phyloP scores from a whole-genome alignment of 2,797 vertebrate species.

The Tamandua tetradactyla region DNA sequence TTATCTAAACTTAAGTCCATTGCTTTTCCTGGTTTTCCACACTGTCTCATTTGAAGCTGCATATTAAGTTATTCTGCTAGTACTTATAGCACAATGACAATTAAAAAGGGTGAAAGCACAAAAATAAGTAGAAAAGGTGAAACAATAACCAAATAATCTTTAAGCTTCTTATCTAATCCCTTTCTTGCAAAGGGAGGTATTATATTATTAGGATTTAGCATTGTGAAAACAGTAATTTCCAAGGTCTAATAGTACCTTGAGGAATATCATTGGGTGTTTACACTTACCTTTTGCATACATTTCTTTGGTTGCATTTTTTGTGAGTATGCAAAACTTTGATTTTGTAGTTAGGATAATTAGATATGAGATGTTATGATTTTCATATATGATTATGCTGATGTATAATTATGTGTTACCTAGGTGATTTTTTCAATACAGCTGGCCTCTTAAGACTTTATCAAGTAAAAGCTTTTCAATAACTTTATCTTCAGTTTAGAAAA shows the following conservation, averaged over 20 bases:
- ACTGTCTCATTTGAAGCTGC: background rate
- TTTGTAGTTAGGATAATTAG: slow-evolving; percentile 15
- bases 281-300: background rate
- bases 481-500: slow-evolving; percentile 48
- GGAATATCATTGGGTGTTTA: background rate
- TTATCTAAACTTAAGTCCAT: background rate
- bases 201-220: slow-evolving; percentile 23
- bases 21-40: background rate
- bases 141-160: background rate
- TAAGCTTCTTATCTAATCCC: background rate
- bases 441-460: background rate
- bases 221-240: slow-evolving; percentile 44
- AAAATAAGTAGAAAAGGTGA: background rate
- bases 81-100: background rate
- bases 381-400: background rate
- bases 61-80: background rate
- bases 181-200: background rate
- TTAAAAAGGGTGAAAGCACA: background rate
- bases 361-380: background rate
- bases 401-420: background rate
- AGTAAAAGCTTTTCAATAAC: background rate
- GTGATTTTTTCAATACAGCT: background rate
- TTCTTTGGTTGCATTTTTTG: background rate
- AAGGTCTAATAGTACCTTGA: background rate
- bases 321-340: background rate